phyloP scores from a whole-genome alignment of 2,888 invertebrate species.

The Malthinus flaveolus region DNA sequence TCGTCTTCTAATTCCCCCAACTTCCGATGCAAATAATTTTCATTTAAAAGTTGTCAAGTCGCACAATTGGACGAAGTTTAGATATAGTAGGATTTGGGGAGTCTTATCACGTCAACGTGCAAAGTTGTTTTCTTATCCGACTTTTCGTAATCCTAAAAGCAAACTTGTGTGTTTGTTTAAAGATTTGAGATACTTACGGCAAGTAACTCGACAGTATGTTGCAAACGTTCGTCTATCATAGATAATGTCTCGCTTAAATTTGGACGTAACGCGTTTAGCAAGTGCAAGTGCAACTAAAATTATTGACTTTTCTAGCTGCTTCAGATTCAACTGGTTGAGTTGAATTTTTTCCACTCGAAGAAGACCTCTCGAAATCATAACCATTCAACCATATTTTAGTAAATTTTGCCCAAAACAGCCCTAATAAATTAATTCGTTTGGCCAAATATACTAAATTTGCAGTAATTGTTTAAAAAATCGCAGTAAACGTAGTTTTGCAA shows the following conservation, averaged over 20 bases:
- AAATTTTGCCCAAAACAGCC: no score
- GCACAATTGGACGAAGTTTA: slow-evolving; percentile 74
- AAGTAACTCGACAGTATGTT: not conserved
- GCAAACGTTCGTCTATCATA: not conserved
- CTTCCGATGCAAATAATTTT: slow-evolving; percentile 66
- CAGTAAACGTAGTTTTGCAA: no score
- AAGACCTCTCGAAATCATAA: no score
- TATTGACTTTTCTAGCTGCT: not conserved
- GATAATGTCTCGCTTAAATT: not conserved
- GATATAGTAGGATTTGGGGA: slow-evolving; percentile 80
- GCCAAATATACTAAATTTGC: no score
- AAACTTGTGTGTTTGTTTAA: not conserved
- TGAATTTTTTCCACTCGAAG: not conserved
- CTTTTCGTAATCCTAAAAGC: no score
- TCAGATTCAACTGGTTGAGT: not conserved
- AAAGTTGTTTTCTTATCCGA: no score
- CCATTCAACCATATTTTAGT: no score
- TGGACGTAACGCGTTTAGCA: not conserved
- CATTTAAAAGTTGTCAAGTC: slow-evolving; percentile 65
- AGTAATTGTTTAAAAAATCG: no score
- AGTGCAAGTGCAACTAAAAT: not conserved
- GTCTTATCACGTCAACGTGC: slow-evolving; percentile 70
- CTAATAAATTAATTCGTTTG: no score
- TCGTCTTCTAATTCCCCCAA: slow-evolving; percentile 68
- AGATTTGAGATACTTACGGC: not conserved